phyloP scores from a whole-genome alignment of 2,113 vertebrate genomes.

The Anas platyrhynchos region DNA sequence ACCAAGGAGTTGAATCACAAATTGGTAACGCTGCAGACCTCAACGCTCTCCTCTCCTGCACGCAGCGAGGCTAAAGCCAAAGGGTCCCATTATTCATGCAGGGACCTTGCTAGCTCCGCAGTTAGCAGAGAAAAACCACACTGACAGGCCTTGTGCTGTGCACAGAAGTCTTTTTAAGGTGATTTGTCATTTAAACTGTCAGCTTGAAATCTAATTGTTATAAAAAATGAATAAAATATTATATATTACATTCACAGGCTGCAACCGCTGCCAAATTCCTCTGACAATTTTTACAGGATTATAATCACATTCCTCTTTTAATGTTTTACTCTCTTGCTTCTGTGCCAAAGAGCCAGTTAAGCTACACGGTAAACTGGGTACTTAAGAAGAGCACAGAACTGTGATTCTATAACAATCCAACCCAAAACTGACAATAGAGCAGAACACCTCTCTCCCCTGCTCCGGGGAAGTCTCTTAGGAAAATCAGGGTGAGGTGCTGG shows the following conservation, averaged over 20 bases:
- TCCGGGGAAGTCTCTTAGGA: background rate
- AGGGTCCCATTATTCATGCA: background rate
- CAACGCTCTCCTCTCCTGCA: background rate
- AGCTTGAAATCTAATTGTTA: background rate
- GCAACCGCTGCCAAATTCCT: slow-evolving; percentile 49
- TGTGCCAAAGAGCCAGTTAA: background rate
- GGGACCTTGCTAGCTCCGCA: background rate
- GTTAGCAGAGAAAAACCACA: background rate
- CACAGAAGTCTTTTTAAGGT: slow-evolving; percentile 1
- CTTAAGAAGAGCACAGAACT: background rate
- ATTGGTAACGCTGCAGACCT: background rate
- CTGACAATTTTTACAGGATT: slow-evolving; percentile 34
- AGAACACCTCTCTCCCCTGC: fast-evolving
- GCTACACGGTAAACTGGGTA: background rate
- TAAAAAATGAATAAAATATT: slow-evolving; percentile 15
- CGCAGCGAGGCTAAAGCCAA: background rate
- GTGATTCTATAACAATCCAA: background rate
- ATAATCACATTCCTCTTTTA: slow-evolving; percentile 28
- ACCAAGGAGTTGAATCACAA: background rate
- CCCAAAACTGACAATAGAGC: background rate
- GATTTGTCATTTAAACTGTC: slow-evolving; percentile 35
- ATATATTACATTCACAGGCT: background rate
- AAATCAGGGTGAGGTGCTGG: background rate
- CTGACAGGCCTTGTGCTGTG: background rate
- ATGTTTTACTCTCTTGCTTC: background rate